Percentiles rank a stretch among this genome's conserved stretches.
Conservation (phyloP, 2,113 vertebrate genomes). For the Nansenia antarctica region DNA sequence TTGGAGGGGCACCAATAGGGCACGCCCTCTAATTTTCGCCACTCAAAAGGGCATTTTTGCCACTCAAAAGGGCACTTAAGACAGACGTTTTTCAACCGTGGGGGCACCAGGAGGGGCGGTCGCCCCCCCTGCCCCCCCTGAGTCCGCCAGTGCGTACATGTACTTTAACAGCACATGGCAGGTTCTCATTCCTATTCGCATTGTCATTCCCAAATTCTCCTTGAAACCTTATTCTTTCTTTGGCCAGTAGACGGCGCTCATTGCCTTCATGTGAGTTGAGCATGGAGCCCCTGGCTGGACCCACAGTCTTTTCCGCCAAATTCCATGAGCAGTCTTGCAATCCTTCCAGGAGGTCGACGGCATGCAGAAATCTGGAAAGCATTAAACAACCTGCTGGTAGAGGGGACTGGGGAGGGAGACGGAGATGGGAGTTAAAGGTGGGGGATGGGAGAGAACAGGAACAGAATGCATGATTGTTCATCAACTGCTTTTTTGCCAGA, state of each 20-base stretch:
- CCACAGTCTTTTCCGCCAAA: slow-evolving; percentile 66
- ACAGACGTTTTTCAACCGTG: too few relatives aligned
- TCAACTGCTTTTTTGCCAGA: slow-evolving; percentile 53
- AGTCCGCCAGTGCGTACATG: too few relatives aligned
- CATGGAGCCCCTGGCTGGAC: slow-evolving; percentile 45
- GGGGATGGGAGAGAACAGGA: slow-evolving; percentile 55
- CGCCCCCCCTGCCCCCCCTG: too few relatives aligned
- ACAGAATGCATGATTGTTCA: slow-evolving; percentile 68
- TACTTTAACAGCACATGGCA: neutral
- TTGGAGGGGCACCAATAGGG: too few relatives aligned
- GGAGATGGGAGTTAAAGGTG: slow-evolving; percentile 36
- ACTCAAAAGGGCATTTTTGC: too few relatives aligned
- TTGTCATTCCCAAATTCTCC: neutral
- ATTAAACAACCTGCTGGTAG: slow-evolving; percentile 80
- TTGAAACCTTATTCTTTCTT: slow-evolving; percentile 14
- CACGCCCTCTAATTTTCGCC: too few relatives aligned
- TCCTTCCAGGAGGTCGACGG: slow-evolving; percentile 66
- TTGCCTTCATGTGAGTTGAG: slow-evolving; percentile 37
- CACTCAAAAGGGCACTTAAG: too few relatives aligned
- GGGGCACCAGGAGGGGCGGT: too few relatives aligned
- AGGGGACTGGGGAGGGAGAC: slow-evolving; percentile 35
- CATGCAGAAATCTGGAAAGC: slow-evolving; percentile 78
- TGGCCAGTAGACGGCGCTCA: slow-evolving; percentile 67
- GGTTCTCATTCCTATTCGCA: neutral
- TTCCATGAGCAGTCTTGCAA: slow-evolving; percentile 66